Conservation (phyloP, 2,888 invertebrate genomes). For the Smittia aterrima region DNA sequence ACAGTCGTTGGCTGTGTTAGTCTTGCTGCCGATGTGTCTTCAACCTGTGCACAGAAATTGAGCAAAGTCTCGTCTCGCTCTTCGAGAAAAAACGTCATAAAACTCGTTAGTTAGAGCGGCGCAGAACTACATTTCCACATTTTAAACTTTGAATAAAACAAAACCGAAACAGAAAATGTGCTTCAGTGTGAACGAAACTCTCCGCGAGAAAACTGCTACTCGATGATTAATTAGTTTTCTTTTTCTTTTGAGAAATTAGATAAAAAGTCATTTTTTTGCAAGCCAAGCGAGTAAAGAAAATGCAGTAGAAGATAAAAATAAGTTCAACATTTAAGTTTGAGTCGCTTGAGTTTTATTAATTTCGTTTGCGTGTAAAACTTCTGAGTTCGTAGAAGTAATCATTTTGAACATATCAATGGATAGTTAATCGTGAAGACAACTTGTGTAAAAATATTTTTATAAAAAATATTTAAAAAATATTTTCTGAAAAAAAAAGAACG, state of each 20-base stretch:
- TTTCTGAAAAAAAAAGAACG: not conserved
- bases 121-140: conserved; percentile 2
- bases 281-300: not conserved
- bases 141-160: conserved; percentile 37
- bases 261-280: not conserved
- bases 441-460: not conserved
- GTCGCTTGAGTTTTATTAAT: not conserved
- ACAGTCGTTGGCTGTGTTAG: not conserved
- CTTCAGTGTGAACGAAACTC: conserved; percentile 40
- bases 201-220: conserved; percentile 33
- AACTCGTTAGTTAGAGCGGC: not conserved
- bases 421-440: not conserved
- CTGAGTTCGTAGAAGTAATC: not conserved
- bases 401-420: not conserved
- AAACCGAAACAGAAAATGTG: conserved; percentile 38
- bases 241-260: conserved; percentile 22
- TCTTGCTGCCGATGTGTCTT: conserved; percentile 29
- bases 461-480: conserved; percentile 7
- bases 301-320: conserved; percentile 17
- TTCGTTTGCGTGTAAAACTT: not conserved
- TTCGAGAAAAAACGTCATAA: not conserved
- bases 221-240: conserved; percentile 20
- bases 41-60: conserved; percentile 29
- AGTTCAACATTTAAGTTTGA: conserved; percentile 11
- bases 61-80: not conserved